These are phyloP conservation scores for Limnephilus marmoratus DNA, from an alignment of 2,888 invertebrate species.

Conservation along the genomic window DNA sequence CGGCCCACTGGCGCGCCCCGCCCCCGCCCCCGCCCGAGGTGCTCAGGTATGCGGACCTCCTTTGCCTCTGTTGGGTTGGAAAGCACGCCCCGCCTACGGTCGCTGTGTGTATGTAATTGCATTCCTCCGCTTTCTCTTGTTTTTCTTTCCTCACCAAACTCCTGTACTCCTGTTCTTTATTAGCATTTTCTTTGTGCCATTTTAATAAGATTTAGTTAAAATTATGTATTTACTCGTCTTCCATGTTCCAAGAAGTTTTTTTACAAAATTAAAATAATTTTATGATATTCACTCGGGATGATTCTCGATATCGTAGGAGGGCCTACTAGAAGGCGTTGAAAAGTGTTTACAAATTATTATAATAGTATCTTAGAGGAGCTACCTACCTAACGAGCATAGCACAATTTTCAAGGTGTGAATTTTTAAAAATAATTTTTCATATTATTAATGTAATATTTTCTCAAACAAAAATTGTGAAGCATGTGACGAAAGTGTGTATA, in stretches of 20 bases:
- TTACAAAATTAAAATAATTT: not conserved
- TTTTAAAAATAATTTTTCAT: no score
- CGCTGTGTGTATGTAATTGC: constrained; percentile 12
- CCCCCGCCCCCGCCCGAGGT: not conserved
- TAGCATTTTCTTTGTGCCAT: not conserved
- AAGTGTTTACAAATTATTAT: no score
- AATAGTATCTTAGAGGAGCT: no score
- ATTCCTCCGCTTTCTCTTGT: constrained; percentile 24
- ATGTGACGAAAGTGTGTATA: no score
- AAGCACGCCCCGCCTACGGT: not conserved
- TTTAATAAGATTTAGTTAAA: not conserved
- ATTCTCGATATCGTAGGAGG: no score
- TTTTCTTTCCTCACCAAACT: not conserved
- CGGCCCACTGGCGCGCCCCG: not conserved
- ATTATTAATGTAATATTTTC: no score
- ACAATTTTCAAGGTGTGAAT: no score
- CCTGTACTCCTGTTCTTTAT: not conserved
- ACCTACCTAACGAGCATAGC: no score
- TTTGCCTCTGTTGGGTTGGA: not conserved
- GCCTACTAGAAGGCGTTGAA: no score
- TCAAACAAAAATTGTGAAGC: no score
- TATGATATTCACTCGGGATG: not conserved
- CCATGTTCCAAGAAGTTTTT: not conserved
- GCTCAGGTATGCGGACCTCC: constrained; percentile 19
- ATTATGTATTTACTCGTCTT: not conserved